Evolutionary conservation across 1,140 invertebrate species (phyloP).

Genomic region (Galleria mellonella): DNA sequence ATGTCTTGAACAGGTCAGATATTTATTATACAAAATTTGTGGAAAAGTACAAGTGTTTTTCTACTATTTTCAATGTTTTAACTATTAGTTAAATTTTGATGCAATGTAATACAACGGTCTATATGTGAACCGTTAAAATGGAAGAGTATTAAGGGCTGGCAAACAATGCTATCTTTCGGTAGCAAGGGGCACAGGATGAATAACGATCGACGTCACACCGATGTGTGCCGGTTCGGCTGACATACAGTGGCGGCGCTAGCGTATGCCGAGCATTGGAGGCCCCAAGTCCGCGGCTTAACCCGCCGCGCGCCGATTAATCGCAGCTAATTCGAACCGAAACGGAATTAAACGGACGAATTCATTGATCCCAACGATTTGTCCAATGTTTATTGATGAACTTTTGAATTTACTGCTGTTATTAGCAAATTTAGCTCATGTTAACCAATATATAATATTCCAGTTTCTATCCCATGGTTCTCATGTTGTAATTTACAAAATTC

Average conservation of each 20-base stretch:
- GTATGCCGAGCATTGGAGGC: slow-evolving; percentile 18
- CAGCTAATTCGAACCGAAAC: slow-evolving; percentile 67
- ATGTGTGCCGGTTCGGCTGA: slow-evolving; percentile 64
- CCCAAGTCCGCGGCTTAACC: slow-evolving; percentile 44
- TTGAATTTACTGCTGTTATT: slow-evolving; percentile 36
- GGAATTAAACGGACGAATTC: slow-evolving; percentile 68
- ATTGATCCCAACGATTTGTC: slow-evolving; percentile 70
- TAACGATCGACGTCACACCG: slow-evolving; percentile 75
- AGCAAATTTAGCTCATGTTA: too few species aligned
- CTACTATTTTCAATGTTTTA: too few species aligned
- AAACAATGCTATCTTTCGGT: slow-evolving; percentile 44
- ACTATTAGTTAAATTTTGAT: too few species aligned
- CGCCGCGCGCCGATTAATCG: slow-evolving; percentile 62
- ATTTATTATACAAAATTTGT: too few species aligned
- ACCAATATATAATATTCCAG: not conserved
- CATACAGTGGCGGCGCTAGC: too few species aligned
- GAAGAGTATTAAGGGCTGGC: slow-evolving; percentile 21
- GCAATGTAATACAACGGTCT: too few species aligned
- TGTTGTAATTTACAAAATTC: too few species aligned
- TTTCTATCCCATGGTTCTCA: too few species aligned
- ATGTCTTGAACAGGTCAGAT: too few species aligned
- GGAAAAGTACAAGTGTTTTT: too few species aligned
- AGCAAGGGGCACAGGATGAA: slow-evolving; percentile 49
- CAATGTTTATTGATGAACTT: slow-evolving; percentile 52
- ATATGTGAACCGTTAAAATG: too few species aligned